Conservation (phyloP, 37 sponge, comb jelly and placozoan species). For the Hormiphora californensis region DNA sequence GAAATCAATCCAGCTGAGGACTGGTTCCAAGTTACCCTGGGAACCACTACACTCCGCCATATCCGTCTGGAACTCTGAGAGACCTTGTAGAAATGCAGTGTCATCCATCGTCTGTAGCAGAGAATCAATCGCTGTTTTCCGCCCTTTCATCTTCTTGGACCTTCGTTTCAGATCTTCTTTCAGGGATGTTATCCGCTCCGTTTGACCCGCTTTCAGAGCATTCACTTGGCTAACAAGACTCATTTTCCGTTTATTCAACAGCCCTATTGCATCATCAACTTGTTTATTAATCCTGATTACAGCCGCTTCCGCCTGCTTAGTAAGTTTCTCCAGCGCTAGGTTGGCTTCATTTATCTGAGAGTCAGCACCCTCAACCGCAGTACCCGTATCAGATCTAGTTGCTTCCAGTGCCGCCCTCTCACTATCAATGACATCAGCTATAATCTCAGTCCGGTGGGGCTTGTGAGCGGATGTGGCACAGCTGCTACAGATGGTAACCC, state of each 20-base stretch:
- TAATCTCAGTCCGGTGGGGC: conserved; percentile 28
- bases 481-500: conserved; percentile 49
- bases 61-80: background rate
- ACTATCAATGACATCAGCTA: background rate
- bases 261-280: background rate
- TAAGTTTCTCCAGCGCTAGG: conserved; percentile 33
- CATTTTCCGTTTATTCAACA: conserved; percentile 19
- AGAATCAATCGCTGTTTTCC: background rate
- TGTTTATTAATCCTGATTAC: conserved; percentile 38
- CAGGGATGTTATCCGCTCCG: background rate
- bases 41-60: background rate
- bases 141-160: conserved; percentile 17
- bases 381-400: background rate
- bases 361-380: background rate
- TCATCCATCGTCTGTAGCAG: background rate
- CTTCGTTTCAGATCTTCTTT: conserved; percentile 30
- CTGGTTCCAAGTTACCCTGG: background rate
- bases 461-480: conserved; percentile 2
- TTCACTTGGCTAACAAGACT: background rate
- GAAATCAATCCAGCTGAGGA: conserved; percentile 34
- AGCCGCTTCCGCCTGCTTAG: conserved; percentile 37
- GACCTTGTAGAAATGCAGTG: conserved; percentile 33
- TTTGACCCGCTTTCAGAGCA: conserved; percentile 27
- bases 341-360: background rate
- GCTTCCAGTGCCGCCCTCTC: background rate